Evolutionary conservation across 1,140 invertebrate genomes (phyloP), one percentile per base, ranked within the genome.

Genomic region (Pachypsylla venusta): DNA sequence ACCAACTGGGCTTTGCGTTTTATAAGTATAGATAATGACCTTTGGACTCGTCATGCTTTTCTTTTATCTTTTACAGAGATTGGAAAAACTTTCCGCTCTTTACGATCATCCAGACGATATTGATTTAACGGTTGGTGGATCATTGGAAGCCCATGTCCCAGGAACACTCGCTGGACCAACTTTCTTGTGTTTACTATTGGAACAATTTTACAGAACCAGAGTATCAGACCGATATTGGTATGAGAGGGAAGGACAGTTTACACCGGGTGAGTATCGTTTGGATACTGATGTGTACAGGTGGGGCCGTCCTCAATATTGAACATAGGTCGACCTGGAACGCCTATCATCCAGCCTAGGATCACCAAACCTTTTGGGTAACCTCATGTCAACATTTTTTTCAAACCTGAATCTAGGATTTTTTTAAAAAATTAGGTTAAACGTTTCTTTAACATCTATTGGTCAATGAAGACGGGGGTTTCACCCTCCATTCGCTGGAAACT

Each of bases 161-260:
- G 87, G 83, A 1, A 83, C 88, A 0, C 72, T 93, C 12, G 76
- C 85, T 2, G 94, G 93, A 0, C 93, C 92, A 2, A 96, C 92
- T 0, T 95, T 94, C 74, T 77, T 89, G 1, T 95, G 91, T 65
- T 87, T 98, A 56, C 73, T 97, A 1, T 83, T 81, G 0, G 86
- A 87, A 67, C 92, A 96, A 71, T 95, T 97, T 70, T 87, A 83
- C 65, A 75, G 83, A 60, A 84, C 87, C 0, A 79, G 89, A 67
- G 81, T 83, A 7, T 89, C 85, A 5, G 90, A 95, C 70, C 74
- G 88, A 59, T 86, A 75, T 70, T 95, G 87, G 80, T 93, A 81
- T 66, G 88, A 92, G 71, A 82, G 81, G 63, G 78, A 79, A 5
- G 77, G 81, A 60, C 75, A 79, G 59, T 91, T 92, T 66, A 84